Evolutionary conservation across 2,888 invertebrate species (phyloP), one percentile per base, ranked within the genome.

Genomic region (Eulithis testata): DNA sequence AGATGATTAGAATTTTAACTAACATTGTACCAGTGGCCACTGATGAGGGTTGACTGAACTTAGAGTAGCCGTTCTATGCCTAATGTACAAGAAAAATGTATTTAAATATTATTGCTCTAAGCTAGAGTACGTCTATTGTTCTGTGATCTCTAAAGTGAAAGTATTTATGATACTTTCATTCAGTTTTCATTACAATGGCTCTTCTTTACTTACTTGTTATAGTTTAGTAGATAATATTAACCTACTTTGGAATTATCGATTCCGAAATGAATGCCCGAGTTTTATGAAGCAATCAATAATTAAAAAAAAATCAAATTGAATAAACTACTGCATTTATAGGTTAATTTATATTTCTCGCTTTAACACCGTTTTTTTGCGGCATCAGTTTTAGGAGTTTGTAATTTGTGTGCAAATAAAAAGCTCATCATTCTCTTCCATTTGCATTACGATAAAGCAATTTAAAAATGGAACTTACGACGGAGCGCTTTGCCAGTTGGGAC

Each of bases 41-140:
- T n/a, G 21, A 36, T 37, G 44, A 56, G 9, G 8, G 27, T 44
- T 49, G 37, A 59, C 58, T 64, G 49, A 44, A 49, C 14, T 14
- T 31, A 50, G 36, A 11, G 45, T 43, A 54, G 44, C 11, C 9
- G 14, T 11, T 49, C 9, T 12, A 40, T 40, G 2, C 40, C 12
- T 47, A 2, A 47, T 5, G 45, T 47, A 47, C 53, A 57, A 40
- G 31, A 1, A n/a, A 31, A 11, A 2, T 54, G 40, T 47, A 49
- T 58, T 14, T 31, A 58, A 63, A 63, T 63, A 63, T 58, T 63
- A 63, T 63, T 54, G 43, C 40, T 49, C 27, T 40, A 63, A 53
- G 57, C 14, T 5, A 45, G 21, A 31, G 45, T 27, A 40, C 40
- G n/a, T 55, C 54, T 59, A 55, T 61, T 61, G 61, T 61, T 49